Evolutionary conservation across 30 jellyfish, hydroid and myxozoan species (phyloP).

Genomic region (Aurelia aurita complex sp. Pacific): DNA sequence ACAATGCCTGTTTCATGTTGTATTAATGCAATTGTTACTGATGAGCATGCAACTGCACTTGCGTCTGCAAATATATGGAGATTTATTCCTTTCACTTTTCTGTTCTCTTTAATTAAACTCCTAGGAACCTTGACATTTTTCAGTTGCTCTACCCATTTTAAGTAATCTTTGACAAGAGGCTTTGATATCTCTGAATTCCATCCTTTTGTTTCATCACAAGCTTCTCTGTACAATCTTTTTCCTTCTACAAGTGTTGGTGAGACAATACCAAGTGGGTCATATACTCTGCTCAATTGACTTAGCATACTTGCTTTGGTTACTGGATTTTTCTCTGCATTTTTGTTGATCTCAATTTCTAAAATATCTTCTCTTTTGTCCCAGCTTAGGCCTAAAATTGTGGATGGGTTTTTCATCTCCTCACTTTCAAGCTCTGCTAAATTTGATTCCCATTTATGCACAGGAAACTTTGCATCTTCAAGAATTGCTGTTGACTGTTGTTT

Average conservation of each 20-base stretch:
- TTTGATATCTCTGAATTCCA: conserved; percentile 22
- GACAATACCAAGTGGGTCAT: conserved; percentile 36
- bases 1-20: conserved; percentile 18
- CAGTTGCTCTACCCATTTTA: conserved; percentile 1
- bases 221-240: conserved; percentile 18
- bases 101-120: neutral
- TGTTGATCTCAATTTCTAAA: neutral
- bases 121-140: conserved; percentile 14
- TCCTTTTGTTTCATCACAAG: conserved; percentile 23
- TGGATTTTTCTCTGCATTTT: neutral
- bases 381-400: neutral
- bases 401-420: conserved; percentile 19
- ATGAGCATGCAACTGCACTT: conserved; percentile 18
- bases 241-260: conserved; percentile 38
- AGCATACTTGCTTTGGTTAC: conserved; percentile 3
- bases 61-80: conserved; percentile 31
- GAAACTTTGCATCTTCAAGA: neutral
- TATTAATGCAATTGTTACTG: conserved; percentile 39
- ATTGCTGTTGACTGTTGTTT: conserved; percentile 3
- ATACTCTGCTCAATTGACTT: conserved; percentile 3
- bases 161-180: conserved; percentile 13
- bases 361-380: conserved; percentile 28
- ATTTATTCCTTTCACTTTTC: neutral
- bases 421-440: conserved; percentile 10
- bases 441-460: conserved; percentile 44